Evolutionary conservation across 2,888 invertebrate species (phyloP).

Genomic region (Monochamus alternatus): DNA sequence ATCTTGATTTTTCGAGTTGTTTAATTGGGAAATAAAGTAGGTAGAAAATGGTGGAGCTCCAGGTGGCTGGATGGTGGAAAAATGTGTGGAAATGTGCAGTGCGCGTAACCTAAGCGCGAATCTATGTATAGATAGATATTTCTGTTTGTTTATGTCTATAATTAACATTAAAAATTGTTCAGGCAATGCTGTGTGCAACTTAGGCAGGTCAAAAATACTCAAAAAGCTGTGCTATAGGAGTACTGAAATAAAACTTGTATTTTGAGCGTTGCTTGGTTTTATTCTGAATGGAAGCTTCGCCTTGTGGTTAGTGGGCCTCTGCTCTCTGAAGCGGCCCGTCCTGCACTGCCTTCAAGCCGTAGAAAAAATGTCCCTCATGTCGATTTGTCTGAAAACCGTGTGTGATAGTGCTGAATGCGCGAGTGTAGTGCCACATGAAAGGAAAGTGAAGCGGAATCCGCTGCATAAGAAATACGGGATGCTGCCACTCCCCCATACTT

Average conservation of each 20-base stretch:
- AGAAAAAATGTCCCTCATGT: slow-evolving; percentile 37
- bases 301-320: slow-evolving; percentile 53
- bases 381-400: slow-evolving; percentile 38
- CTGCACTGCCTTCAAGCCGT: slow-evolving; percentile 28
- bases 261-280: slow-evolving; percentile 71
- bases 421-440: slow-evolving; percentile 44
- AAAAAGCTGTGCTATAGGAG: slow-evolving; percentile 72
- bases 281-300: slow-evolving; percentile 67
- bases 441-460: slow-evolving; percentile 40
- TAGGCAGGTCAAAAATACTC: slow-evolving; percentile 74
- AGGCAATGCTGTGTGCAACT: slow-evolving; percentile 71
- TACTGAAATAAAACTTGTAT: slow-evolving; percentile 73
- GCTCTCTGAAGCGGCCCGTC: slow-evolving; percentile 49
- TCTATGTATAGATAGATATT: slow-evolving; percentile 73
- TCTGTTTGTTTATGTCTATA: slow-evolving; percentile 73
- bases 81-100: slow-evolving; percentile 33
- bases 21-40: neutral
- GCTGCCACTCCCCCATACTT: slow-evolving; percentile 50
- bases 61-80: slow-evolving; percentile 31
- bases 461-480: slow-evolving; percentile 40
- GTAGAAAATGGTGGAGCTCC: neutral
- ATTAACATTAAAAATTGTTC: slow-evolving; percentile 73
- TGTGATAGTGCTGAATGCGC: slow-evolving; percentile 43
- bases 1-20: neutral
- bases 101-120: slow-evolving; percentile 62